Percentiles rank a stretch among this genome's conserved stretches.
phyloP scores from a whole-genome alignment of 1,140 invertebrate species.

The Zaprionus lachaisei region DNA sequence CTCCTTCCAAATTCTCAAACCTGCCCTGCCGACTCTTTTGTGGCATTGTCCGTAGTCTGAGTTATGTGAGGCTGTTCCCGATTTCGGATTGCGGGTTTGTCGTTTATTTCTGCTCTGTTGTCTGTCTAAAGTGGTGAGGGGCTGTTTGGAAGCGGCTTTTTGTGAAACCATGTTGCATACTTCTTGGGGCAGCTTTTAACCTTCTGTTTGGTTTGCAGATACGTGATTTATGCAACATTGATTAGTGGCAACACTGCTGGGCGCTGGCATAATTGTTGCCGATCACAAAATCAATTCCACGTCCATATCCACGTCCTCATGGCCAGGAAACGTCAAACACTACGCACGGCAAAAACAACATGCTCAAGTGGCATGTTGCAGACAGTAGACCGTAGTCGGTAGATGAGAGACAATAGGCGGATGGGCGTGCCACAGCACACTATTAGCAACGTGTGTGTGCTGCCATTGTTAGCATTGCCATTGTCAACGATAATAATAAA shows the following conservation, averaged over 20 bases:
- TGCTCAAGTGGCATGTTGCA: slow-evolving; percentile 43
- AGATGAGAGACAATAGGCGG: background rate
- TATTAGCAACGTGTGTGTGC: slow-evolving; percentile 39
- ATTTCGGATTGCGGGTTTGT: slow-evolving; percentile 39
- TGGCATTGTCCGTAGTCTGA: slow-evolving; percentile 29
- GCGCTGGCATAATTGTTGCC: slow-evolving; percentile 30
- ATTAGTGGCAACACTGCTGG: slow-evolving; percentile 32
- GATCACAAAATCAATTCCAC: slow-evolving; percentile 30
- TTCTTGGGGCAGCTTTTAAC: slow-evolving; percentile 27
- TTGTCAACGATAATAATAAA: slow-evolving; percentile 56
- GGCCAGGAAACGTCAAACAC: slow-evolving; percentile 64
- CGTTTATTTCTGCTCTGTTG: background rate
- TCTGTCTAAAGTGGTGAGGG: background rate
- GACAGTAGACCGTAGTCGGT: background rate
- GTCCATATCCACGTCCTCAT: background rate
- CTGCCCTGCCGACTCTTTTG: slow-evolving; percentile 23
- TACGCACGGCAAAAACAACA: slow-evolving; percentile 55
- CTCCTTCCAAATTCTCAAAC: background rate
- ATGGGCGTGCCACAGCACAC: slow-evolving; percentile 15
- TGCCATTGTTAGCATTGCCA: slow-evolving; percentile 55
- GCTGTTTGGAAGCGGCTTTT: background rate
- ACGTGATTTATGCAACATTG: slow-evolving; percentile 54
- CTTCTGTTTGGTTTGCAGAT: slow-evolving; percentile 21
- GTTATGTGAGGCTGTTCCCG: slow-evolving; percentile 55
- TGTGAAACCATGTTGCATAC: slow-evolving; percentile 32